Base-by-base conservation (phyloP, 2,113 vertebrate species). In the Thamnaconus septentrionalis region DNA sequence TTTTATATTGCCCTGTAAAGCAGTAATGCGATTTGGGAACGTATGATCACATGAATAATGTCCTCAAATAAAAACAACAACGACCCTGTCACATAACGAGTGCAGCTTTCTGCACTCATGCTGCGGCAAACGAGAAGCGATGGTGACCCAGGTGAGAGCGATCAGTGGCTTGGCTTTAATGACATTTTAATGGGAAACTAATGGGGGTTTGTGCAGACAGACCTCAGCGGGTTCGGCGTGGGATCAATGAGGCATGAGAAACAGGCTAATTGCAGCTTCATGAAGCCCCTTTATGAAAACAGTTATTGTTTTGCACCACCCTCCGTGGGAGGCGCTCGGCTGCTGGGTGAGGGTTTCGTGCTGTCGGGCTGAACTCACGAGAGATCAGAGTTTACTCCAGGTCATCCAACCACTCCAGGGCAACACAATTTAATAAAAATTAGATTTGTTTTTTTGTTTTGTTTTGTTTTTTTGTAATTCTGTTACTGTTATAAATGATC, bases 171-270 rank as follows among this genome's bases (percentile, higher is more conserved):
- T 59, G 68, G 59, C 41, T 66, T 69, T 80, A 78, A 83, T 70
- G 71, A 64, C 59, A 54, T 77, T 87, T 78, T 85, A 83, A 85
- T 85, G 79, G 61, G 71, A 62, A 69, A 66, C 46, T 71, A 69
- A 81, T 76, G 71, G 82, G 12, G 58, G 73, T 56, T 69, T 66
- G 60, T 60, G 41, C 60, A 60, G 79, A 82, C 68, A 73, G 66
- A 81, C 57, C 49, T 63, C 61, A 59, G 44, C 69, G 64, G 75
- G 73, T 79, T 79, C 64, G 73, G 41, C 55, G 65, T 54, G 56
- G 56, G 65, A 64, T 78, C 78, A 81, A 73, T 80, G 81, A 87
- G 76, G 62, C 75, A 71, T 69, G 52, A 66, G 65, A 75, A 82
- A 81, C 72, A 71, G 56, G 58, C 75, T 77, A 84, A 85, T 84